phyloP scores from a whole-genome alignment of 2,888 invertebrate species.

The Gymnosoma rotundatum region DNA sequence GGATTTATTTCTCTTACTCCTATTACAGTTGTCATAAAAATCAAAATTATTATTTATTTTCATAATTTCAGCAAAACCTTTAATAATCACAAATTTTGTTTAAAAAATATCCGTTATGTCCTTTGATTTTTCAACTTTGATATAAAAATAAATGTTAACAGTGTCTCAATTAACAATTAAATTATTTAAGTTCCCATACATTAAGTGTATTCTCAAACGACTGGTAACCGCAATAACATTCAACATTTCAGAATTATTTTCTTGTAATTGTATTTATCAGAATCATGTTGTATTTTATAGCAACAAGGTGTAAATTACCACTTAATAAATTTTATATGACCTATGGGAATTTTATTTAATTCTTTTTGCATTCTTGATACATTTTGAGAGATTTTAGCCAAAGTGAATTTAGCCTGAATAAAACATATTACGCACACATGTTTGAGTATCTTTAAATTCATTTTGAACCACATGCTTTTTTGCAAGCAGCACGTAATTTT shows the following conservation, averaged over 20 bases:
- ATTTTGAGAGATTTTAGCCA: constrained; percentile 47
- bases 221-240: constrained; percentile 12
- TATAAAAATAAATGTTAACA: no score
- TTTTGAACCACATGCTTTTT: constrained; percentile 21
- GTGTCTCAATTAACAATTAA: no score
- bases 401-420: constrained; percentile 32
- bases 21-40: no score
- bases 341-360: constrained; percentile 74
- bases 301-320: constrained; percentile 72
- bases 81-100: no score
- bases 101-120: no score
- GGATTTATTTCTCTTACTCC: no score
- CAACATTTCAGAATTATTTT: constrained; percentile 22
- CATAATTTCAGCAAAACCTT: no score
- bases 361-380: constrained; percentile 45
- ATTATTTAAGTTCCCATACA: no score
- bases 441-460: constrained; percentile 42
- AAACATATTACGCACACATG: constrained; percentile 26
- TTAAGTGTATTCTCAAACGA: background rate
- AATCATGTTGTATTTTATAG: constrained; percentile 32
- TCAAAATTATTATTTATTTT: no score
- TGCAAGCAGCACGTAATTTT: constrained; percentile 55
- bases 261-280: constrained; percentile 25
- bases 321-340: constrained; percentile 79
- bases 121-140: no score